Evolutionary conservation across 2,113 vertebrate genomes (phyloP).

Genomic region (Arvicanthis niloticus): DNA sequence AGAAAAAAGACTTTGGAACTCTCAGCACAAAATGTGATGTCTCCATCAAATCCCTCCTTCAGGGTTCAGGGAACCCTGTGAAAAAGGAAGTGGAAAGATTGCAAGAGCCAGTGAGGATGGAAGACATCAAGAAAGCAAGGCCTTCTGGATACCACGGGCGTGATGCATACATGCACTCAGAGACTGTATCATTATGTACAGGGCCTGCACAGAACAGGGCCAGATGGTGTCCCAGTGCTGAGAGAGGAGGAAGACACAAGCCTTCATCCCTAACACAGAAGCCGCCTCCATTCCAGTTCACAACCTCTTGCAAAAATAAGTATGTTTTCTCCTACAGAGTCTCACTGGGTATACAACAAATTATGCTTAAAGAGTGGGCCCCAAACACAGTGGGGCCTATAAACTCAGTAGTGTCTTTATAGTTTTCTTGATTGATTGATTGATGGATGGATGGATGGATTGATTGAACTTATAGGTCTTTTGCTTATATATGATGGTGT

Average conservation of each 20-base stretch:
- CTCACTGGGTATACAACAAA: not conserved
- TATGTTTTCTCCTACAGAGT: not conserved
- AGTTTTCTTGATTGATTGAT: too few relatives aligned
- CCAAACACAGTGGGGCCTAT: not conserved
- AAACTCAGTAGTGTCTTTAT: not conserved
- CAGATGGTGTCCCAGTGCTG: not conserved
- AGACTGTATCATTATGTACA: not conserved
- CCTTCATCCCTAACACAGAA: not conserved
- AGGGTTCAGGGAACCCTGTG: not conserved
- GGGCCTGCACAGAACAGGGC: not conserved
- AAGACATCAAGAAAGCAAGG: not conserved
- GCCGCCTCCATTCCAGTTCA: not conserved
- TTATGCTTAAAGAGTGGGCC: not conserved
- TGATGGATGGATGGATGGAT: too few relatives aligned
- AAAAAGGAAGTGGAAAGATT: not conserved
- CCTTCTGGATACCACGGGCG: not conserved
- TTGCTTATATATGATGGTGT: not conserved
- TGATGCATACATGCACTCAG: not conserved
- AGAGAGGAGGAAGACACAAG: too few relatives aligned
- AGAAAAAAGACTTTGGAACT: not conserved
- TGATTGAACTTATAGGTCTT: not conserved
- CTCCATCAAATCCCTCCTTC: not conserved
- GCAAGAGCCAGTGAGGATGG: not conserved
- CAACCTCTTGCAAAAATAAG: not conserved
- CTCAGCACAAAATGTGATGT: not conserved